These are phyloP conservation scores for Orestias chungarensis DNA, from an alignment of 2,797 vertebrate species.

Conservation along the genomic window DNA sequence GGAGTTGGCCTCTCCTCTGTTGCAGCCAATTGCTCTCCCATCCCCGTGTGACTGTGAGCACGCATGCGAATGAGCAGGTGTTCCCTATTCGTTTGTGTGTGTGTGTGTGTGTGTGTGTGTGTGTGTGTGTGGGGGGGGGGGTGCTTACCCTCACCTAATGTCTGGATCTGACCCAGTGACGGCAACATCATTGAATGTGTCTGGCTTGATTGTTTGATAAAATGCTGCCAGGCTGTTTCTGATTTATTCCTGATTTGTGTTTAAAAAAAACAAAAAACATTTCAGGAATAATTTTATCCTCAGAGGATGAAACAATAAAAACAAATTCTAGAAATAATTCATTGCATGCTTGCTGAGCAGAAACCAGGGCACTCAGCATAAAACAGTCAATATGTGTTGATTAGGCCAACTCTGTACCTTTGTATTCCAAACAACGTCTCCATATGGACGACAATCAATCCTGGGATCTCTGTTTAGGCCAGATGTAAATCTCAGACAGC, in stretches of 20 bases:
- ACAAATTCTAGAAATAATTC: constrained; percentile 18
- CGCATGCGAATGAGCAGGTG: constrained; percentile 80
- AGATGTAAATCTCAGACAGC: constrained; percentile 58
- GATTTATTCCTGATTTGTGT: constrained; percentile 48
- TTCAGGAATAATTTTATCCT: constrained; percentile 27
- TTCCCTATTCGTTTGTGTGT: constrained; percentile 24
- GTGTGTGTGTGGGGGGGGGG: too few species aligned
- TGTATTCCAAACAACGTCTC: constrained; percentile 66
- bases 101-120: constrained; percentile 26
- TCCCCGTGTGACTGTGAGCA: constrained; percentile 64
- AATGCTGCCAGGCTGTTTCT: constrained; percentile 49
- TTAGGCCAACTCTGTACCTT: constrained; percentile 67
- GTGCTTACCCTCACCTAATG: constrained; percentile 8
- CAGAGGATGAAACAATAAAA: neutral
- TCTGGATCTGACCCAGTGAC: constrained; percentile 42
- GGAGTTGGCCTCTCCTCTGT: constrained; percentile 66
- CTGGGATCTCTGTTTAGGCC: constrained; percentile 58
- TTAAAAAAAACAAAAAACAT: constrained; percentile 51
- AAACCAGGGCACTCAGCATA: constrained; percentile 54
- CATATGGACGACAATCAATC: constrained; percentile 68
- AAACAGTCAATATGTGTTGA: constrained; percentile 75
- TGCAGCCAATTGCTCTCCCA: constrained; percentile 76
- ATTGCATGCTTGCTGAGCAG: constrained; percentile 25
- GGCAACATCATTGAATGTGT: constrained; percentile 47
- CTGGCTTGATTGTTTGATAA: constrained; percentile 64